phyloP scores from a whole-genome alignment of 1,140 invertebrate genomes.

The Macrotrachela quadricornifera region DNA sequence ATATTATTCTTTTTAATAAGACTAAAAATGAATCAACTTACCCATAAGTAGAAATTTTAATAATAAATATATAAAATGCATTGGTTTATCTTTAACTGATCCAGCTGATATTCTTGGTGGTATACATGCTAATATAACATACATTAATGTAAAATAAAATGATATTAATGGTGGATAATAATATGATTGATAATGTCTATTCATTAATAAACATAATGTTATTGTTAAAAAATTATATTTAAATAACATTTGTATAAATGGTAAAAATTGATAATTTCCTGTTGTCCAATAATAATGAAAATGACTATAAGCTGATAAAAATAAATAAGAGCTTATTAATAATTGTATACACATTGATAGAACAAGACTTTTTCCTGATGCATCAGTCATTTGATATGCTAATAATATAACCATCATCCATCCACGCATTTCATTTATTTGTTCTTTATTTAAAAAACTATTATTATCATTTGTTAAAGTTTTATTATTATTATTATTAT shows the following conservation, averaged over 20 bases:
- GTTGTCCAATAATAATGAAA: constrained; percentile 78
- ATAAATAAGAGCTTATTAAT: constrained; percentile 70
- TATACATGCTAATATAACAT: constrained; percentile 41
- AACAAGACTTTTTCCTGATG: constrained; percentile 29
- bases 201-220: constrained; percentile 75
- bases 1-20: too few species aligned
- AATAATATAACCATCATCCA: constrained; percentile 86
- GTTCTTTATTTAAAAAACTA: constrained; percentile 64
- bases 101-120: constrained; percentile 28
- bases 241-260: constrained; percentile 54
- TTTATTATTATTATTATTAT: too few species aligned
- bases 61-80: constrained; percentile 1
- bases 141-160: constrained; percentile 70
- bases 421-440: constrained; percentile 85
- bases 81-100: constrained; percentile 23
- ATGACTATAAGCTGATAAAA: constrained; percentile 79
- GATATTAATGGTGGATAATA: constrained; percentile 76
- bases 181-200: constrained; percentile 89
- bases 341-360: constrained; percentile 74
- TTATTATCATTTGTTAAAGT: too few species aligned
- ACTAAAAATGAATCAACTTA: too few species aligned
- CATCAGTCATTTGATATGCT: constrained; percentile 81
- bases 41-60: too few species aligned
- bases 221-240: constrained; percentile 71
- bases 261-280: constrained; percentile 42